Conservation (phyloP, 30 jellyfish, hydroid and myxozoan species). For the Cassiopea andromeda region DNA sequence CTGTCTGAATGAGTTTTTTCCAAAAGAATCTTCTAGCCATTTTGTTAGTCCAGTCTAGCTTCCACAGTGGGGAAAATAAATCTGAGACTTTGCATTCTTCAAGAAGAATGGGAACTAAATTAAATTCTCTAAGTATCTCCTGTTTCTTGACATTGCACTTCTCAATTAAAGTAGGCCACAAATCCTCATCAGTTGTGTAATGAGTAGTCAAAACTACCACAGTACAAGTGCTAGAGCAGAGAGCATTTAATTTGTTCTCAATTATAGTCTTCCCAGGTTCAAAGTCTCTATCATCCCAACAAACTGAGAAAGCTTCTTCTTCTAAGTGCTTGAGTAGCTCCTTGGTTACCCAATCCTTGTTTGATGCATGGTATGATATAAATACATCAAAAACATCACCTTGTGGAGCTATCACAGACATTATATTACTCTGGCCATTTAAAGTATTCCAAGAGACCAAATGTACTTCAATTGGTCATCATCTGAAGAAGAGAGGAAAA, state of each 20-base stretch:
- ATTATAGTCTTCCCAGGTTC: constrained; percentile 63
- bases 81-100: constrained; percentile 42
- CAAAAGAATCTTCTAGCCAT: constrained; percentile 42
- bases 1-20: constrained; percentile 35
- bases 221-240: constrained; percentile 54
- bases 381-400: constrained; percentile 38
- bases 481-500: not conserved
- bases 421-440: not conserved
- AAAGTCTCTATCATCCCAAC: constrained; percentile 76
- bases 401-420: constrained; percentile 38
- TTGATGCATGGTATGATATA: constrained; percentile 51
- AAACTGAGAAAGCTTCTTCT: constrained; percentile 39
- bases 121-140: constrained; percentile 46
- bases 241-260: constrained; percentile 57
- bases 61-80: constrained; percentile 47
- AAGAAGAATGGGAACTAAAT: constrained; percentile 37
- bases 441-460: not conserved
- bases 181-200: constrained; percentile 31
- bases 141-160: constrained; percentile 21
- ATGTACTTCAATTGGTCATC: not conserved
- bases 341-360: constrained; percentile 65
- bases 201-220: constrained; percentile 40
- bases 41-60: constrained; percentile 59
- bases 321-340: constrained; percentile 34
- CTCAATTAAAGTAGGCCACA: constrained; percentile 36